These are phyloP conservation scores for Hypomecis punctinalis DNA, from an alignment of 2,888 invertebrate species.

Conservation along the genomic window DNA sequence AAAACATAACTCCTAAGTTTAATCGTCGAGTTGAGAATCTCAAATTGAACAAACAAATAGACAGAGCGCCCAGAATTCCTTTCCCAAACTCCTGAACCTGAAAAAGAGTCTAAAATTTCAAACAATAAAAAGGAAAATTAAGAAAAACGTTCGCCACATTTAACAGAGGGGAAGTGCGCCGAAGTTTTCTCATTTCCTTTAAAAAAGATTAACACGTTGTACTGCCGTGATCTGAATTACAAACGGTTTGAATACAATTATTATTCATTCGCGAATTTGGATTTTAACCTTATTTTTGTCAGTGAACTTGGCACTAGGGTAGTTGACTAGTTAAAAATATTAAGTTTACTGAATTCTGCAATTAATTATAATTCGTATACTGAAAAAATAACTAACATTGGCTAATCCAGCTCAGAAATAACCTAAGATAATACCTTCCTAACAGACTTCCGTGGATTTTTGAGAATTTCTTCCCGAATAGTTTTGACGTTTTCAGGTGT, in stretches of 20 bases:
- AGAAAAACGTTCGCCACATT: slow-evolving; percentile 51
- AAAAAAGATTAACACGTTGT: slow-evolving; percentile 75
- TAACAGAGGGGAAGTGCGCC: slow-evolving; percentile 47
- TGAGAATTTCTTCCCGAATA: too few species aligned
- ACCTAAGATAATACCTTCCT: too few species aligned
- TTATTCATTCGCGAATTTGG: slow-evolving; percentile 49
- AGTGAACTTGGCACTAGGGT: neutral
- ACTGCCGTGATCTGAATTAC: slow-evolving; percentile 61
- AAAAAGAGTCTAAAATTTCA: slow-evolving; percentile 7
- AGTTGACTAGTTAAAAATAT: too few species aligned
- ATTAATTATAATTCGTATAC: too few species aligned
- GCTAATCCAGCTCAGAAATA: too few species aligned
- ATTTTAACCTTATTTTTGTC: neutral
- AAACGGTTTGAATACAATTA: slow-evolving; percentile 54
- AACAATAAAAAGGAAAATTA: slow-evolving; percentile 24
- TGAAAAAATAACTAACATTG: too few species aligned
- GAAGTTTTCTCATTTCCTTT: slow-evolving; percentile 75
- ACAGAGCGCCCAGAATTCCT: neutral
- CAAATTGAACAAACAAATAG: neutral
- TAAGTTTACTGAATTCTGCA: too few species aligned
- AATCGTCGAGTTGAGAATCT: too few species aligned
- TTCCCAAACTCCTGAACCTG: neutral
- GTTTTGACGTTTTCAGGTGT: too few species aligned
- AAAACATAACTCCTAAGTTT: too few species aligned
- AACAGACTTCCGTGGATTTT: too few species aligned